Percentiles rank a stretch among this genome's conserved stretches.
Evolutionary conservation across 2,888 invertebrate genomes (phyloP).

Genomic region (Drosophila meridiana): DNA sequence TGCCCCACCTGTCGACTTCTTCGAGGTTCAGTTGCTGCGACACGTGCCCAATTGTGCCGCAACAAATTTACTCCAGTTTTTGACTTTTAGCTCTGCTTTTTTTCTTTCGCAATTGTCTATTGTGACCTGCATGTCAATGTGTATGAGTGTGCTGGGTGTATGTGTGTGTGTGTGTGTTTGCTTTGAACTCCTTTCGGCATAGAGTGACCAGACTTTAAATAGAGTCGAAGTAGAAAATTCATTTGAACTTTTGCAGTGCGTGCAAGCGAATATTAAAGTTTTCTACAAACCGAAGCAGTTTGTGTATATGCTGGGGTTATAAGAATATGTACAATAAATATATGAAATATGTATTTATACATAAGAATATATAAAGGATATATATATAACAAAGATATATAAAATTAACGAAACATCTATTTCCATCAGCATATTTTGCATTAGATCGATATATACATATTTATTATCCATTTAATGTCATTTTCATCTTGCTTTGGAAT

Average conservation of each 20-base stretch:
- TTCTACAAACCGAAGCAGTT: no score
- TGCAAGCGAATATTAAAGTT: background rate
- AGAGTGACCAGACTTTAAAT: slow-evolving; percentile 46
- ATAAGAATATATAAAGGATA: no score
- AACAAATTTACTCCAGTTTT: slow-evolving; percentile 73
- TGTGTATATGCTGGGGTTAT: background rate
- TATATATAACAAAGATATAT: no score
- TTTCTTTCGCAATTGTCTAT: slow-evolving; percentile 34
- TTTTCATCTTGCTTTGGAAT: background rate
- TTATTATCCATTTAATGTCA: no score
- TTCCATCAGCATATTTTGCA: no score
- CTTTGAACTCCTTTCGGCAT: slow-evolving; percentile 40
- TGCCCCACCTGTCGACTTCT: slow-evolving; percentile 20
- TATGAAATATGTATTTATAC: no score
- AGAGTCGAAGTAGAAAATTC: slow-evolving; percentile 10
- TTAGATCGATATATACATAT: no score
- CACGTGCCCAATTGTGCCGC: slow-evolving; percentile 76
- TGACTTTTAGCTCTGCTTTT: slow-evolving; percentile 50
- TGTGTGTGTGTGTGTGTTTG: slow-evolving; percentile 9
- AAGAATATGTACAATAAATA: background rate
- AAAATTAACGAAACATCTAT: no score
- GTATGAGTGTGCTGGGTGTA: slow-evolving; percentile 1
- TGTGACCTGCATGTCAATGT: slow-evolving; percentile 32
- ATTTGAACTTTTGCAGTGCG: background rate
- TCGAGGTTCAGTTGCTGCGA: slow-evolving; percentile 54